phyloP scores from a whole-genome alignment of 2,888 invertebrate genomes.

The Chymomyza procnemis region DNA sequence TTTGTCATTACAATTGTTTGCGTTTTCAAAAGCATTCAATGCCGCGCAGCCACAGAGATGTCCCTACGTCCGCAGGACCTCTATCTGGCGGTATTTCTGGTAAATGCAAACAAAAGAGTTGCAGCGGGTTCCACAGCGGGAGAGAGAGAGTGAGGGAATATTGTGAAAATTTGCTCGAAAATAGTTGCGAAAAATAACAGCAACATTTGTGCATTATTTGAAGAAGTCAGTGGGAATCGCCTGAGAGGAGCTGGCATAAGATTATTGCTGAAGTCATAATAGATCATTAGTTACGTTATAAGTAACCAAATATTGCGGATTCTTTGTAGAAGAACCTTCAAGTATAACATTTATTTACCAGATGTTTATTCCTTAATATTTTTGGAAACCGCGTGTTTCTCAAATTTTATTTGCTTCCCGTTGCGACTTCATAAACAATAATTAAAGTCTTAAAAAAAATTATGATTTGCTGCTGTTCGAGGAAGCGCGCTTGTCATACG shows the following conservation, averaged over 20 bases:
- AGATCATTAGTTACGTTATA: too few relatives aligned
- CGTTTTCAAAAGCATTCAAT: conserved; percentile 67
- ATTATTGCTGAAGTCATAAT: too few relatives aligned
- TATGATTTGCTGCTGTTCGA: background rate
- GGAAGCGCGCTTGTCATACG: background rate
- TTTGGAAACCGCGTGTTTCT: background rate
- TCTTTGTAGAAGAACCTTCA: too few relatives aligned
- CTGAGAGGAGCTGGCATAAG: too few relatives aligned
- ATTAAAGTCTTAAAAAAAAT: background rate
- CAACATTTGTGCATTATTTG: background rate
- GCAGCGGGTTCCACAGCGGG: background rate
- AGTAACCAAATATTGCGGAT: too few relatives aligned
- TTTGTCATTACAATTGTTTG: conserved; percentile 72
- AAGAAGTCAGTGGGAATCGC: too few relatives aligned
- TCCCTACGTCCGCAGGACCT: background rate
- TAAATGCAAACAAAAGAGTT: background rate
- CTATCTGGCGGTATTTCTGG: background rate
- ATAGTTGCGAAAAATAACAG: background rate
- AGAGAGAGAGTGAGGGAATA: too few relatives aligned
- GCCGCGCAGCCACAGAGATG: background rate
- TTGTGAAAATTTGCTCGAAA: background rate
- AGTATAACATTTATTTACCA: too few relatives aligned
- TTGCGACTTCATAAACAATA: background rate
- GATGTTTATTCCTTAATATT: too few relatives aligned
- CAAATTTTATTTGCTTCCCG: background rate